A percentile compares a stretch with the other conserved stretches of the same genome.
Evolutionary conservation across 2,888 invertebrate genomes (phyloP).

Genomic region (Hirtodrosophila alboralis): DNA sequence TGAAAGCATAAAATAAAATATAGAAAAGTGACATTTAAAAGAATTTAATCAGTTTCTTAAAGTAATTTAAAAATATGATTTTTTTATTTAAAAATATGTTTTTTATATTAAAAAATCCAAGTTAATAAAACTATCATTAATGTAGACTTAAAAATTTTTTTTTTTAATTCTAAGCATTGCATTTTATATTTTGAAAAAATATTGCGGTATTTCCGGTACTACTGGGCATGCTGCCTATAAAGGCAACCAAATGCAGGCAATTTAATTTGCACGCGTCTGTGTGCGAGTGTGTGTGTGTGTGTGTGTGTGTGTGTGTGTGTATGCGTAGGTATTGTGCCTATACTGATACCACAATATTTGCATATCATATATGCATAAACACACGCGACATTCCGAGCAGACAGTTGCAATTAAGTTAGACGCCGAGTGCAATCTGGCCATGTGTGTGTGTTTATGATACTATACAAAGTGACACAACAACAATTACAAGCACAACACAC

Average conservation of each 20-base stretch:
- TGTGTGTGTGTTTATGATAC: slow-evolving; percentile 31
- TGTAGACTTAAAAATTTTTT: no score
- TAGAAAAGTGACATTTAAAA: no score
- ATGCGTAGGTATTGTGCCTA: slow-evolving; percentile 21
- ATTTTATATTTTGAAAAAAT: no score
- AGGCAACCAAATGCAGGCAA: slow-evolving; percentile 52
- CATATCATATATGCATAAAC: slow-evolving; percentile 78
- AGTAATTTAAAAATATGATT: no score
- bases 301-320: slow-evolving; percentile 14
- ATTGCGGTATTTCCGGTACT: no score
- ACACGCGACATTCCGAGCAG: slow-evolving; percentile 64
- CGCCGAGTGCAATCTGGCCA: slow-evolving; percentile 27
- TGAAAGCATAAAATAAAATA: no score
- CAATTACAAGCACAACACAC: slow-evolving; percentile 33
- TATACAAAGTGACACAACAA: slow-evolving; percentile 51
- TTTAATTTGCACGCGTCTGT: slow-evolving; percentile 26
- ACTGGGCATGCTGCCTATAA: slow-evolving; percentile 7
- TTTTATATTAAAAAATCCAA: no score
- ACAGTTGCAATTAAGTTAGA: slow-evolving; percentile 75
- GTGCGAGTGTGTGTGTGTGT: slow-evolving; percentile 7
- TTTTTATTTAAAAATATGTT: no score
- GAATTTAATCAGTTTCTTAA: no score
- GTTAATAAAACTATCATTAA: no score
- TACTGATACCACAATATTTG: slow-evolving; percentile 76
- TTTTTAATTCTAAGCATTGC: no score